A percentile compares a stretch with the other conserved stretches of the same genome.
phyloP scores from a whole-genome alignment of 1,140 invertebrate genomes.

The Camponotus floridanus region DNA sequence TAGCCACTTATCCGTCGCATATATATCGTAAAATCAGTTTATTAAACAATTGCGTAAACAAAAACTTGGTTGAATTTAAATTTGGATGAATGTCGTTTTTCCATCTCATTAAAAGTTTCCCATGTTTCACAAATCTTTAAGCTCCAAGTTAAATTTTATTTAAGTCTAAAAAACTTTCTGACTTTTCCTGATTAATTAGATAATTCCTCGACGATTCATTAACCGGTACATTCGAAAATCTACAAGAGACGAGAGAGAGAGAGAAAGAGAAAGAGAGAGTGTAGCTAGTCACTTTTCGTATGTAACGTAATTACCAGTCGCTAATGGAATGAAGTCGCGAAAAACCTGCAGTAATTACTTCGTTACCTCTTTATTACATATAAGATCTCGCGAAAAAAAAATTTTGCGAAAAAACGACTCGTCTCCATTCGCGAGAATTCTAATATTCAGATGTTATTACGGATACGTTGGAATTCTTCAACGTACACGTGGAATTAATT shows the following conservation, averaged over 20 bases:
- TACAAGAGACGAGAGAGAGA: not conserved
- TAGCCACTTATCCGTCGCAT: not conserved
- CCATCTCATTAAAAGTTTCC: conserved; percentile 30
- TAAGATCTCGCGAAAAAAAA: not conserved
- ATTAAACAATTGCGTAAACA: not conserved
- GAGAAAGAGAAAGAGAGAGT: not conserved
- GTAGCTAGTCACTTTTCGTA: not conserved
- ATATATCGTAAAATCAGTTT: not conserved
- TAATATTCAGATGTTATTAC: conserved; percentile 28
- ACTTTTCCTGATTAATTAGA: conserved; percentile 45
- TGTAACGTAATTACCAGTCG: conserved; percentile 27
- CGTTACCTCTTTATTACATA: conserved; percentile 24
- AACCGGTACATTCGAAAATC: not conserved
- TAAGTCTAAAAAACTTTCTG: conserved; percentile 9
- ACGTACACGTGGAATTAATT: not conserved
- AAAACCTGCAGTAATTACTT: conserved; percentile 34
- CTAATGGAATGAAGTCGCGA: conserved; percentile 46
- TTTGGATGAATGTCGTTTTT: conserved; percentile 14
- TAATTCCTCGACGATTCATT: conserved; percentile 38
- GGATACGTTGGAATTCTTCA: not conserved
- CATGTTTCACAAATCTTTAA: not conserved
- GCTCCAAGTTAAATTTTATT: conserved; percentile 24
- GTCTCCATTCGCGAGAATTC: not conserved
- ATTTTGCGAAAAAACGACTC: not conserved
- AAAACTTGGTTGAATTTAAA: not conserved